Evolutionary conservation across 2,113 vertebrate species (phyloP), one percentile per base, ranked within the genome.

Genomic region (Ornithorhynchus anatinus): DNA sequence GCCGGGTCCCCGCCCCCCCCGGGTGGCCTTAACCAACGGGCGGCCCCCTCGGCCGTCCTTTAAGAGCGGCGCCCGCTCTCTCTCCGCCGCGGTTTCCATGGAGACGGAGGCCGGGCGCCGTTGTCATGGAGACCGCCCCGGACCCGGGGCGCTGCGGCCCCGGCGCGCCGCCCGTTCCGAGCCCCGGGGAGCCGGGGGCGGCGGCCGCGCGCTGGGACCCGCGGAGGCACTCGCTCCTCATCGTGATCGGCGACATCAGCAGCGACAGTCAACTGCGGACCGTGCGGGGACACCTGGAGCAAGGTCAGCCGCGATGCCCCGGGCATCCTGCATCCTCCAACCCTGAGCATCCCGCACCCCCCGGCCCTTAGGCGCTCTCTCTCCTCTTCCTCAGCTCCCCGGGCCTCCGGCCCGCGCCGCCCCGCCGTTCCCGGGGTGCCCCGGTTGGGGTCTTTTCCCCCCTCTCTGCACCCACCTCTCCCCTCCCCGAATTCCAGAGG

Each of bases 191-290:
- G 75, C 36, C 59, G 6, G 61, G 52, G 65, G 75, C 80, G 9
- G 73, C 80, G 8, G 82, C 82, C 39, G 86, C 81, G 36, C 62
- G 69, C 63, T 75, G 86, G 86, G 84, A 86, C 70, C 83, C 29
- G n/a, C 70, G 85, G 54, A 89, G 87, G 54, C 86, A 94, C 68
- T 94, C 94, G 64, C 88, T 97, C 86, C 94, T 98, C n/a, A 94
- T 95, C n/a, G 94, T 95, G 36, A 92, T 97, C 72, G 96, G 97
- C 12, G 95, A 95, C 50, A 84, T 97, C 64, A 88, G 86, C 40
- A 91, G 91, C 15, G 89, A 94, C 56, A 85, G 90, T 57, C 95
- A 97, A 48, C 94, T 96, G 17, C 86, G 89, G 63, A 89, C 92
- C 39, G 90, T 94, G 82, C 91, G 92, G 82, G 86, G 84, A 25